Percentiles rank a stretch among this genome's conserved stretches.
Evolutionary conservation across 2,888 invertebrate genomes (phyloP).

Genomic region (Limnephilus rhombicus): DNA sequence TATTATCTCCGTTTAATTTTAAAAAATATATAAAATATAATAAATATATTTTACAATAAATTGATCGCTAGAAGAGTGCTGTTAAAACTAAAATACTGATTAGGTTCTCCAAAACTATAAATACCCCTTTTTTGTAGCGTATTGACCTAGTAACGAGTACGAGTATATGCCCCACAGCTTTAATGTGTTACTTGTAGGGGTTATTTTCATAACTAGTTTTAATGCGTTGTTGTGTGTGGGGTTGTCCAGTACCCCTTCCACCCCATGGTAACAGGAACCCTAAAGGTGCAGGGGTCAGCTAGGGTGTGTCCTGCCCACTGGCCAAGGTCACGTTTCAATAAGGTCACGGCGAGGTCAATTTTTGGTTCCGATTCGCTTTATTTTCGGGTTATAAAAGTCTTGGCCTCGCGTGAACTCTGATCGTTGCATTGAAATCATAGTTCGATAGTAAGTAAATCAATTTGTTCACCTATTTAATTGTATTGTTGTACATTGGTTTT

Average conservation of each 20-base stretch:
- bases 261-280: conserved; percentile 11
- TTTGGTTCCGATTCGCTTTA: conserved; percentile 22
- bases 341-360: conserved; percentile 47
- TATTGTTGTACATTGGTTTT: too few relatives aligned
- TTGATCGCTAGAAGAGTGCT: neutral
- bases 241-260: neutral
- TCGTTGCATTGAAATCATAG: neutral
- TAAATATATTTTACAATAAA: neutral
- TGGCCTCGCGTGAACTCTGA: conserved; percentile 31
- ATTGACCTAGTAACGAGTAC: conserved; percentile 17
- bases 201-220: conserved; percentile 24
- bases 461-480: neutral
- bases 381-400: conserved; percentile 13
- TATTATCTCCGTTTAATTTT: too few relatives aligned
- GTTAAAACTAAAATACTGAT: neutral
- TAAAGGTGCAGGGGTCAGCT: conserved; percentile 17
- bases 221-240: neutral
- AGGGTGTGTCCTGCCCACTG: conserved; percentile 8
- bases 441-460: neutral
- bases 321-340: conserved; percentile 50
- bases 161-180: neutral
- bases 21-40: too few relatives aligned
- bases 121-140: neutral
- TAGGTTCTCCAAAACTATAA: neutral
- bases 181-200: neutral